phyloP scores from a whole-genome alignment of 2,797 vertebrate genomes.

The Gymnoscopelus microlampas region DNA sequence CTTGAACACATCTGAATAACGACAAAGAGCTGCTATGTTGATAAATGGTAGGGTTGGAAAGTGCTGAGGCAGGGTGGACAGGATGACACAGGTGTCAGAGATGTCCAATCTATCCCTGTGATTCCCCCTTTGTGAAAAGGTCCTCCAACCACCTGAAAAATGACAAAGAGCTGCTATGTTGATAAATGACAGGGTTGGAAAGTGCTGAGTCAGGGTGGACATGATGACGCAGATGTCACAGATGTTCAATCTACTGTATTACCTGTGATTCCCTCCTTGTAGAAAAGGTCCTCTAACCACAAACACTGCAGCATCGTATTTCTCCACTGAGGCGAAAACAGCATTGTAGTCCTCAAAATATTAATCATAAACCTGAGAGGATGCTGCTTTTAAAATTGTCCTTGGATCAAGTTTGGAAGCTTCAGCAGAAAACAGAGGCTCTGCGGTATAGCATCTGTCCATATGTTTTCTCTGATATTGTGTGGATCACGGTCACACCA shows the following conservation, averaged over 20 bases:
- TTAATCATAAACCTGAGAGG: background rate
- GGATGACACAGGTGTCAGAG: too few relatives aligned
- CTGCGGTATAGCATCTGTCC: background rate
- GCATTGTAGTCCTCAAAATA: background rate
- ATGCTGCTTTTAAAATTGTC: background rate
- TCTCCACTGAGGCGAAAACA: background rate
- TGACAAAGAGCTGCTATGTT: slow-evolving; percentile 16
- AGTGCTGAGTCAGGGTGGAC: too few relatives aligned
- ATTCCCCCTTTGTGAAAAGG: too few relatives aligned
- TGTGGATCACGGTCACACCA: slow-evolving; percentile 20
- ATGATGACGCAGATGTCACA: too few relatives aligned
- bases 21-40: slow-evolving; percentile 24
- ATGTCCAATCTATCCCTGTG: too few relatives aligned
- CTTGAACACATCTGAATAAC: slow-evolving; percentile 11
- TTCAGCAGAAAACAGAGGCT: slow-evolving; percentile 1
- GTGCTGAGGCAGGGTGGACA: too few relatives aligned
- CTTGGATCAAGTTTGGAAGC: background rate
- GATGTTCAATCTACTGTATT: too few relatives aligned
- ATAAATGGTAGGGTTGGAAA: slow-evolving; percentile 7
- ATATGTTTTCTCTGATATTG: slow-evolving; percentile 16
- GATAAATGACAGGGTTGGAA: too few relatives aligned
- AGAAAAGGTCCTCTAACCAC: background rate
- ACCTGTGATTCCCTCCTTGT: background rate
- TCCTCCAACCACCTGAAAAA: slow-evolving; percentile 17
- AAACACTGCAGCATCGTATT: too few relatives aligned